Evolutionary conservation across 2,797 vertebrate genomes (phyloP).

Genomic region (Bradypodion pumilum): DNA sequence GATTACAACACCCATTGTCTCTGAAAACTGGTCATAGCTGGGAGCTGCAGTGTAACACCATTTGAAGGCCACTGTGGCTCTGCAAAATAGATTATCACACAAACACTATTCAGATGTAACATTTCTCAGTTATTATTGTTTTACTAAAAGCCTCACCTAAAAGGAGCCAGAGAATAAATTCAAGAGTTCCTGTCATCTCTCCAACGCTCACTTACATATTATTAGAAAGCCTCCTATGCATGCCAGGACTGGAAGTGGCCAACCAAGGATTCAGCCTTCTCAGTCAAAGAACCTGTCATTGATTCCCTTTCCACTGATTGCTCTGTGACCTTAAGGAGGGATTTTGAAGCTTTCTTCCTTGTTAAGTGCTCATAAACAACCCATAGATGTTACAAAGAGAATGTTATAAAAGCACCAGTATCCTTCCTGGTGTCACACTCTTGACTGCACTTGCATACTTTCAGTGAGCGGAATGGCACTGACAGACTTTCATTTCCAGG

Average conservation of each 20-base stretch:
- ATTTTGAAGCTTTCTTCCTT: slow-evolving; percentile 16
- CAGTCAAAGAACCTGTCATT: not conserved
- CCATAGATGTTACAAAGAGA: slow-evolving; percentile 3
- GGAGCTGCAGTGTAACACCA: not conserved
- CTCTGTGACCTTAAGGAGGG: slow-evolving; percentile 16
- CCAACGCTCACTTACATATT: not conserved
- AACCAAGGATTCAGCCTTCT: slow-evolving; percentile 2
- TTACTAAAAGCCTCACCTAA: not conserved
- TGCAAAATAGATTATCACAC: not conserved
- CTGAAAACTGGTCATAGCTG: not conserved
- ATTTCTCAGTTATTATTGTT: not conserved
- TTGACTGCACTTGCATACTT: not conserved
- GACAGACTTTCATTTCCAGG: slow-evolving; percentile 23
- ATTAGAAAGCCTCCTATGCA: not conserved
- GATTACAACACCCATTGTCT: no score
- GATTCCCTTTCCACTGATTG: not conserved
- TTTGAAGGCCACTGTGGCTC: not conserved
- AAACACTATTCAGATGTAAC: no score
- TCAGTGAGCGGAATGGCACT: not conserved
- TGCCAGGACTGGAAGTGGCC: not conserved
- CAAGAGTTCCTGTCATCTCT: not conserved
- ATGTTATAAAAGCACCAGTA: slow-evolving; percentile 13
- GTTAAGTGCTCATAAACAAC: slow-evolving; percentile 36
- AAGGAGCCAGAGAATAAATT: not conserved
- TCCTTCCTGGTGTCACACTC: not conserved